A percentile compares a stretch with the other conserved stretches of the same genome.
Conservation (phyloP, 2,797 vertebrate genomes). For the Fratercula arctica region DNA sequence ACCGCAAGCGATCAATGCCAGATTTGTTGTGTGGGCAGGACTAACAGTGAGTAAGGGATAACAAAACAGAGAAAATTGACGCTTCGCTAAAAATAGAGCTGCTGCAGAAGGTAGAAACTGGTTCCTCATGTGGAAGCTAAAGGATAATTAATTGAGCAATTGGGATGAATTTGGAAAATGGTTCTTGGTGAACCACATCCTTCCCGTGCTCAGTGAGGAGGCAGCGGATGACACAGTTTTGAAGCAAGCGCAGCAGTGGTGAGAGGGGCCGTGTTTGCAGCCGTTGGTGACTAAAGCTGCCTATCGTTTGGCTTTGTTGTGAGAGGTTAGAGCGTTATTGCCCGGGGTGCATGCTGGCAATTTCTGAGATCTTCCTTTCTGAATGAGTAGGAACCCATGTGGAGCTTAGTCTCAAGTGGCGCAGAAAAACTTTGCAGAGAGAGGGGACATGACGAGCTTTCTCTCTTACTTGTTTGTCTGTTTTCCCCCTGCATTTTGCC, state of each 20-base stretch:
- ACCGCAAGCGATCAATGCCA: slow-evolving; percentile 50
- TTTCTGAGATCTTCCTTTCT: not conserved
- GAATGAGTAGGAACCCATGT: not conserved
- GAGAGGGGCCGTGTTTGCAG: not conserved
- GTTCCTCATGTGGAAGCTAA: slow-evolving; percentile 57
- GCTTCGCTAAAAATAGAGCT: slow-evolving; percentile 63
- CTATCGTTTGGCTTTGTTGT: not conserved
- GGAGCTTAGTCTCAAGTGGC: not conserved
- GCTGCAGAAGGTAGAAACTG: slow-evolving; percentile 64
- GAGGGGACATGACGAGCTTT: rapidly evolving
- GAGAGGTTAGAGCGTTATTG: not conserved
- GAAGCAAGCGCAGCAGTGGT: not conserved
- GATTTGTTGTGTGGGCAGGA: slow-evolving; percentile 58
- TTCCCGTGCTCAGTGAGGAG: slow-evolving; percentile 31
- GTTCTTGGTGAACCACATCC: slow-evolving; percentile 73
- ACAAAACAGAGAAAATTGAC: slow-evolving; percentile 40
- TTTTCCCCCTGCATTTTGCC: not conserved
- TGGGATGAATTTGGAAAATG: slow-evolving; percentile 58
- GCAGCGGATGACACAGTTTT: not conserved
- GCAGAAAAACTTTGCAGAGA: not conserved
- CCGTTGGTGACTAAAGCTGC: not conserved
- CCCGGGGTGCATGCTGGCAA: not conserved
- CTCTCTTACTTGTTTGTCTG: not conserved
- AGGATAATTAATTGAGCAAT: slow-evolving; percentile 68
- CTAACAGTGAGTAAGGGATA: slow-evolving; percentile 16